phyloP scores from a whole-genome alignment of 2,888 invertebrate species.

The Folsomia candida region DNA sequence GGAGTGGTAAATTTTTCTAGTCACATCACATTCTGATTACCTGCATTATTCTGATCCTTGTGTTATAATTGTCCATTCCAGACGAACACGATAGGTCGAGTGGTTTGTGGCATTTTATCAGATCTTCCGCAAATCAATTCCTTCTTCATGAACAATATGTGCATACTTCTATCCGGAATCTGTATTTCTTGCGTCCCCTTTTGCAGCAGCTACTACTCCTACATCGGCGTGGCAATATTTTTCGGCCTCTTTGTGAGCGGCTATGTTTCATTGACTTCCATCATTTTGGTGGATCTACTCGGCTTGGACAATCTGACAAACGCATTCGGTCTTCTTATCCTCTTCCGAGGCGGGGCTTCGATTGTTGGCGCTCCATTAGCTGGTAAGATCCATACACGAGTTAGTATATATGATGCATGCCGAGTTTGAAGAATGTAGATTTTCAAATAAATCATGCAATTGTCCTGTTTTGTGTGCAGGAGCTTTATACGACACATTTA shows the following conservation, averaged over 20 bases:
- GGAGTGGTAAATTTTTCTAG: slow-evolving; percentile 25
- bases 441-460: not conserved
- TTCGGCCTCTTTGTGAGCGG: slow-evolving; percentile 92
- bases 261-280: slow-evolving; percentile 95
- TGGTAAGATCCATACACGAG: slow-evolving; percentile 52
- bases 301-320: slow-evolving; percentile 94
- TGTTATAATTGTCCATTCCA: too few species aligned
- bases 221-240: slow-evolving; percentile 76
- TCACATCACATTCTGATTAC: too few species aligned
- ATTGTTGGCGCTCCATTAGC: slow-evolving; percentile 66
- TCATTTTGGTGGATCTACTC: slow-evolving; percentile 91
- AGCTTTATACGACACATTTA: slow-evolving; percentile 82
- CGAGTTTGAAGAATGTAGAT: not conserved
- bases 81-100: slow-evolving; percentile 76
- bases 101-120: slow-evolving; percentile 56
- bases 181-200: slow-evolving; percentile 80
- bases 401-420: not conserved
- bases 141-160: slow-evolving; percentile 86
- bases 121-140: slow-evolving; percentile 71
- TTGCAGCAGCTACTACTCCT: slow-evolving; percentile 69
- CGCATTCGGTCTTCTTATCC: slow-evolving; percentile 91
- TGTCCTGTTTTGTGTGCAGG: slow-evolving; percentile 70
- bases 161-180: slow-evolving; percentile 84
- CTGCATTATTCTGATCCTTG: too few species aligned
- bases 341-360: slow-evolving; percentile 92